phyloP scores from a whole-genome alignment of 2,113 vertebrate genomes.

The Misgurnus mizolepis region DNA sequence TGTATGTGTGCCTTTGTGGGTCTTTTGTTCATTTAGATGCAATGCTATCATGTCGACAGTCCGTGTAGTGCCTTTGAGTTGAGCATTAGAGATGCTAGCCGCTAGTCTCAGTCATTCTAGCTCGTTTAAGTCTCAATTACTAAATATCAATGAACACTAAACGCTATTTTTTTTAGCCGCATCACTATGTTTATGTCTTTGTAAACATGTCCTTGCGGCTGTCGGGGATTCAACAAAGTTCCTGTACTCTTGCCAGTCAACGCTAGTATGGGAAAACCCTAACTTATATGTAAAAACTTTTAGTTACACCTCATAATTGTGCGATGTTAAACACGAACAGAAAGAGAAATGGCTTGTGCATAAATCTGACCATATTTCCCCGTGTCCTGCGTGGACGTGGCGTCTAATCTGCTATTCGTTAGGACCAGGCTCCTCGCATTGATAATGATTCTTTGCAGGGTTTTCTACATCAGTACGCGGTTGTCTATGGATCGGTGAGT shows the following conservation, averaged over 20 bases:
- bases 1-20: neutral
- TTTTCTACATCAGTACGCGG: neutral
- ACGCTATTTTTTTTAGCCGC: conserved; percentile 9
- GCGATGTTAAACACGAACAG: neutral
- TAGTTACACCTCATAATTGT: neutral
- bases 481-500: neutral
- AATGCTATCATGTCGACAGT: conserved; percentile 44
- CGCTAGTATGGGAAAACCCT: neutral
- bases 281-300: neutral
- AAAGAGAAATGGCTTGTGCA: neutral
- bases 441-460: neutral
- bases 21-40: neutral
- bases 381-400: conserved; percentile 5
- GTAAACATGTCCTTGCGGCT: conserved; percentile 18
- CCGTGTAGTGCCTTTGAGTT: conserved; percentile 31
- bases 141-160: neutral
- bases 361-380: neutral
- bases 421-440: neutral
- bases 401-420: neutral
- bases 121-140: conserved; percentile 10
- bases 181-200: neutral
- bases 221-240: neutral
- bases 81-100: conserved; percentile 8
- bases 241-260: neutral
- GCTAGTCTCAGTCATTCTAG: conserved; percentile 5